Evolutionary conservation across 1,140 invertebrate genomes (phyloP).

Genomic region (Trialeurodes vaporariorum): DNA sequence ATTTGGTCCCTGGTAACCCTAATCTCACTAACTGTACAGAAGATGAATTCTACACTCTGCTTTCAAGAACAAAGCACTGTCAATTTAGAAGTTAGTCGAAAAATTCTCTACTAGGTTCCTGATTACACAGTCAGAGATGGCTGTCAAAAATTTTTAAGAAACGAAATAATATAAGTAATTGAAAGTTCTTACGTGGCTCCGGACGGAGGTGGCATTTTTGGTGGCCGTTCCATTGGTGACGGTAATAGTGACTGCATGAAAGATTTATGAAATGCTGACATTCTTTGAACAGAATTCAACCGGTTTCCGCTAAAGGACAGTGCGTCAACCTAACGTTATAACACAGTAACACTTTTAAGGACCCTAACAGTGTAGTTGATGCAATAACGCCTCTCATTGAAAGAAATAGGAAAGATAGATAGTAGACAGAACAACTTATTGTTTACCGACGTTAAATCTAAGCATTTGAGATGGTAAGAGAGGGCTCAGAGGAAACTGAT

Average conservation of each 20-base stretch:
- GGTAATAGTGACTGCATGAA: neutral
- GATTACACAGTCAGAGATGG: neutral
- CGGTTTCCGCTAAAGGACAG: no score
- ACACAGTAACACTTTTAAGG: no score
- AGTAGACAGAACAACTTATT: no score
- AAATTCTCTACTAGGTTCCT: neutral
- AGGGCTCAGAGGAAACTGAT: no score
- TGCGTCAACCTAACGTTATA: no score
- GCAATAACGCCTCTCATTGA: no score
- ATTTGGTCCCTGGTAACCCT: neutral
- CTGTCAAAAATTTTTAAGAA: neutral
- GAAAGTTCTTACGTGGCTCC: neutral
- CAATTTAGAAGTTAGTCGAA: neutral
- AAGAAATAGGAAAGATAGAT: no score
- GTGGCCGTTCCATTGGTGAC: neutral
- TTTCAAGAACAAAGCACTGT: neutral
- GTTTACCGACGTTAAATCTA: no score
- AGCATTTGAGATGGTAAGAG: no score
- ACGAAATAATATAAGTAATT: neutral
- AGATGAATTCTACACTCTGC: no score
- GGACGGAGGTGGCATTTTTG: neutral
- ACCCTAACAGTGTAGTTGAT: no score
- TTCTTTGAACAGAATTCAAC: no score
- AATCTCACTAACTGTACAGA: neutral
- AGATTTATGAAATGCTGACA: neutral